Percentiles rank a stretch among this genome's conserved stretches.
Evolutionary conservation across 2,888 invertebrate genomes (phyloP).

Genomic region (Pachymerium ferrugineum): DNA sequence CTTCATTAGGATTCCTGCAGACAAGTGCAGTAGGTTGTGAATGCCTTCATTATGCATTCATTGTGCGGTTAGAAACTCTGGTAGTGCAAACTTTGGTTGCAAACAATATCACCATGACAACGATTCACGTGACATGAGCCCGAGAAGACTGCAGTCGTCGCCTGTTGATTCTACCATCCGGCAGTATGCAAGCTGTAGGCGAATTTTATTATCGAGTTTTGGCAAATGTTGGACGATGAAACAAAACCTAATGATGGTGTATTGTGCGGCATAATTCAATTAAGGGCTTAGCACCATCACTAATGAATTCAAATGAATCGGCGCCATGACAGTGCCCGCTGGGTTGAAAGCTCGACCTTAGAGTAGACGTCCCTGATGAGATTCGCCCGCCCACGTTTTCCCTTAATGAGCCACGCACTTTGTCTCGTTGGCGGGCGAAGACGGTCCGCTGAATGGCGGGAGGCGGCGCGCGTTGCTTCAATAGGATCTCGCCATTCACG

Average conservation of each 20-base stretch:
- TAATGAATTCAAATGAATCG: conserved; percentile 15
- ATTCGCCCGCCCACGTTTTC: conserved; percentile 2
- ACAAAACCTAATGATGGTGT: conserved; percentile 21
- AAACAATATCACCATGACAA: conserved; percentile 16
- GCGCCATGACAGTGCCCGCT: conserved; percentile 18
- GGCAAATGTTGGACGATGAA: conserved; percentile 7
- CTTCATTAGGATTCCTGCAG: conserved; percentile 28
- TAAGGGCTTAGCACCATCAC: background rate
- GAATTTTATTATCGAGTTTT: background rate
- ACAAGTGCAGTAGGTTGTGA: background rate
- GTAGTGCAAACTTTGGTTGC: conserved; percentile 27
- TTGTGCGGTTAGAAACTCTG: conserved; percentile 29
- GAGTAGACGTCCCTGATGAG: background rate
- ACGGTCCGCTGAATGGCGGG: conserved; percentile 20
- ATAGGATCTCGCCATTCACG: conserved; percentile 29
- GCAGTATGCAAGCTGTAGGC: background rate
- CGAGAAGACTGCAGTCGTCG: background rate
- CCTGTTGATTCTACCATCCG: background rate
- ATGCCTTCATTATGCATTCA: conserved; percentile 32
- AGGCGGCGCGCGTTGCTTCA: conserved; percentile 7
- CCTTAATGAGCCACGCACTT: conserved; percentile 8
- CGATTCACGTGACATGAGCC: conserved; percentile 7
- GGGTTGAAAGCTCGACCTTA: conserved; percentile 10
- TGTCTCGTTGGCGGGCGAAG: conserved; percentile 28
- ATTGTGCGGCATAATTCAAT: conserved; percentile 18